Percentiles rank a stretch among this genome's conserved stretches.
Conservation (phyloP, 1,140 invertebrate genomes). For the Tribolium castaneum region DNA sequence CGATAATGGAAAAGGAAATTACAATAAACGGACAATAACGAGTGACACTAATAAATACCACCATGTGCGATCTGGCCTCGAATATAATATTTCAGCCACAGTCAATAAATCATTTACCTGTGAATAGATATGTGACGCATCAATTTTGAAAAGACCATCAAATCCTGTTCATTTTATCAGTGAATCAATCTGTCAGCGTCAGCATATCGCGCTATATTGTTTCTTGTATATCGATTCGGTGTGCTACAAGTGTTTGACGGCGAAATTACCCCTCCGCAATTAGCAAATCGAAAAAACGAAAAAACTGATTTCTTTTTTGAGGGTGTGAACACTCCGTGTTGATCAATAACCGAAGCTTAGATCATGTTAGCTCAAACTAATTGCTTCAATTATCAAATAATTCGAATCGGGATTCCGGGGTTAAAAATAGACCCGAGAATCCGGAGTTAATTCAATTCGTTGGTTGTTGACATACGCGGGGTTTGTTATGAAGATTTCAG, state of each 20-base stretch:
- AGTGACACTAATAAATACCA: constrained; percentile 32
- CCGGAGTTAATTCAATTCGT: no score
- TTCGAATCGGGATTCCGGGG: background rate
- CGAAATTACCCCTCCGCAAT: background rate
- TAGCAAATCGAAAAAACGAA: background rate
- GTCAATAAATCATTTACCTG: constrained; percentile 37
- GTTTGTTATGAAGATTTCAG: no score
- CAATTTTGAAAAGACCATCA: constrained; percentile 38
- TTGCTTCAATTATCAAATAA: background rate
- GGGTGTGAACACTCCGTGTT: background rate
- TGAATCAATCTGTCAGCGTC: constrained; percentile 38
- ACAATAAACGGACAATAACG: constrained; percentile 8
- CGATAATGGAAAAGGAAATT: constrained; percentile 26
- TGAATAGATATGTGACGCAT: constrained; percentile 33
- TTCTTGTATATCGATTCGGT: constrained; percentile 19
- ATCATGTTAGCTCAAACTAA: background rate
- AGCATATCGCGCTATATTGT: constrained; percentile 27
- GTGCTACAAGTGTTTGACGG: constrained; percentile 14
- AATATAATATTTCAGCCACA: background rate
- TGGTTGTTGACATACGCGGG: no score
- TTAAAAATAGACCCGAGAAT: no score
- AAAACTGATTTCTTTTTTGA: background rate
- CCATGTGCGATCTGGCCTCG: background rate
- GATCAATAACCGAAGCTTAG: background rate
- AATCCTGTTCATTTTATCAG: constrained; percentile 39